A percentile compares a stretch with the other conserved stretches of the same genome.
Conservation (phyloP, 2,113 vertebrate genomes). For the Podarcis raffonei region DNA sequence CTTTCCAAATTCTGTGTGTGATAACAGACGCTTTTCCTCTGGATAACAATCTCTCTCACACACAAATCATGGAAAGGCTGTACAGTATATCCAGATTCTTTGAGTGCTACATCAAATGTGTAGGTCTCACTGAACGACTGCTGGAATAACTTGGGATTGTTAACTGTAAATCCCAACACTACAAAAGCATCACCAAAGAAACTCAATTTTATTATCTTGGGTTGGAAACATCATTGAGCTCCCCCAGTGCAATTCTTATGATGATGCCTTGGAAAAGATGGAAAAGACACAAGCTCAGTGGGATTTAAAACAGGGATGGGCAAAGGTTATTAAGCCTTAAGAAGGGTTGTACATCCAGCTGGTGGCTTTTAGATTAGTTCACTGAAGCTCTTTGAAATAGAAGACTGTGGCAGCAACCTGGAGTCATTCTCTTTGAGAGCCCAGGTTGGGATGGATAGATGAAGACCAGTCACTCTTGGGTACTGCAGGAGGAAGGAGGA, state of each 20-base stretch:
- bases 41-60: background rate
- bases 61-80: background rate
- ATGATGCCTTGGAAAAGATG: background rate
- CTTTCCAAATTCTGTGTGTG: background rate
- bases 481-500: background rate
- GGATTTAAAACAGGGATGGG: constrained; percentile 47
- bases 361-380: background rate
- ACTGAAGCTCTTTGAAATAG: background rate
- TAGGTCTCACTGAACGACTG: background rate
- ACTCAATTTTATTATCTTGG: background rate
- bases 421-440: background rate
- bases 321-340: background rate
- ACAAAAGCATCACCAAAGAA: background rate
- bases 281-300: constrained; percentile 10
- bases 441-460: background rate
- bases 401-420: background rate
- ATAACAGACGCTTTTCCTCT: background rate
- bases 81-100: background rate
- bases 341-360: background rate
- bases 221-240: background rate
- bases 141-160: background rate
- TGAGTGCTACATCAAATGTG: background rate
- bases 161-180: background rate
- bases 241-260: constrained; percentile 11
- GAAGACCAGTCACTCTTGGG: background rate